phyloP scores from a whole-genome alignment of 2,888 invertebrate genomes.

The Diaprepes abbreviatus region DNA sequence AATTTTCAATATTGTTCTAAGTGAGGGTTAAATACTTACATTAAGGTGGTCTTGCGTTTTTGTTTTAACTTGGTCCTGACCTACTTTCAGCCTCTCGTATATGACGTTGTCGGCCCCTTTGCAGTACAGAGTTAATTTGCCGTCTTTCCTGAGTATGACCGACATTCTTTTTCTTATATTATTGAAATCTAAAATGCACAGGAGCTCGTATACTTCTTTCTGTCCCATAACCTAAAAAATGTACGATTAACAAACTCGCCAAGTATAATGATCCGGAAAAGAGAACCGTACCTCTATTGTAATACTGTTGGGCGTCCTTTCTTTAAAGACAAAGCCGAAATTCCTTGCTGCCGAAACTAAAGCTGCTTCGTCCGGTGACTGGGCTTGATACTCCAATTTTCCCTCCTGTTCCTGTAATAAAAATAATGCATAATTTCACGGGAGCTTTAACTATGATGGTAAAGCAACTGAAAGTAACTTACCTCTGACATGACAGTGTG shows the following conservation, averaged over 20 bases:
- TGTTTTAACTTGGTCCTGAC: constrained; percentile 82
- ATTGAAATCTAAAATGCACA: constrained; percentile 99
- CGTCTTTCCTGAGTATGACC: constrained; percentile 88
- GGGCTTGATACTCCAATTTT: constrained; percentile 81
- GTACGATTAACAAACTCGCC: too few relatives aligned
- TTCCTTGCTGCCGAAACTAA: constrained; percentile 97
- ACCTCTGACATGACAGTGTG: constrained; percentile 99
- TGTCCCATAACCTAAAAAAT: constrained; percentile 76
- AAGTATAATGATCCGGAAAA: too few relatives aligned
- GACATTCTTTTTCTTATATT: constrained; percentile 99
- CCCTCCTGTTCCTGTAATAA: constrained; percentile 74
- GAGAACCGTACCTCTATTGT: constrained; percentile 77
- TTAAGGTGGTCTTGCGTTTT: constrained; percentile 95
- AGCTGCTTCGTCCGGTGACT: constrained; percentile 98
- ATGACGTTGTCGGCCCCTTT: constrained; percentile 99
- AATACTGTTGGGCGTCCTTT: constrained; percentile 92
- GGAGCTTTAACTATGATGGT: too few relatives aligned
- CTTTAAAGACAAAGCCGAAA: constrained; percentile 98
- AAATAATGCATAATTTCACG: too few relatives aligned
- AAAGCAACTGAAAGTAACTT: too few relatives aligned
- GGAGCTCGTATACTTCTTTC: constrained; percentile 91
- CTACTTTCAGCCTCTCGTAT: constrained; percentile 88
- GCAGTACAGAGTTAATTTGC: constrained; percentile 90
- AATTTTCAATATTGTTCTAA: too few relatives aligned
- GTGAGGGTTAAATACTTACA: constrained; percentile 74